These are phyloP conservation scores for Sebastes trivittatus DNA, from an alignment of 2,797 vertebrate species.

Conservation along the genomic window DNA sequence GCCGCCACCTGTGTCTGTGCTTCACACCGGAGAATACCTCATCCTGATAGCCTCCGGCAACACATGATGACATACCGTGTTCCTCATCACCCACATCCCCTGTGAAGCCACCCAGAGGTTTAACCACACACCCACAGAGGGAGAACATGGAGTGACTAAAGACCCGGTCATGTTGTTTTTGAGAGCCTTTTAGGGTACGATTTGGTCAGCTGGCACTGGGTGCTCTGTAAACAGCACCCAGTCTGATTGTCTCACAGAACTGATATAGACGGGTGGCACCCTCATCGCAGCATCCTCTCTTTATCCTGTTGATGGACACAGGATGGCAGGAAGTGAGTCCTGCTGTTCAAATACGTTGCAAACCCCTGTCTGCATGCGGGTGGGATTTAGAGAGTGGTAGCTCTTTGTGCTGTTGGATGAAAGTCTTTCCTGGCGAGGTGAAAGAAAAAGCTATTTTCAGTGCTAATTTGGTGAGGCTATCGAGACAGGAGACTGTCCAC, in stretches of 20 bases:
- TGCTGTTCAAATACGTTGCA: slow-evolving; percentile 30
- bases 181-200: slow-evolving; percentile 24
- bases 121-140: slow-evolving; percentile 20
- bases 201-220: slow-evolving; percentile 15
- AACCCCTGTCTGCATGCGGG: neutral
- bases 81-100: slow-evolving; percentile 14
- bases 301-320: neutral
- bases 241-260: slow-evolving; percentile 30
- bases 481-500: slow-evolving; percentile 23
- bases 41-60: slow-evolving; percentile 46
- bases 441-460: slow-evolving; percentile 10
- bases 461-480: slow-evolving; percentile 28
- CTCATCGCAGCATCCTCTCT: neutral
- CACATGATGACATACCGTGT: slow-evolving; percentile 9
- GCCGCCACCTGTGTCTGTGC: slow-evolving; percentile 45
- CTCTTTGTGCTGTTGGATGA: neutral
- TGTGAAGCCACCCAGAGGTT: neutral
- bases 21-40: slow-evolving; percentile 59
- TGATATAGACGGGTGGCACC: slow-evolving; percentile 18
- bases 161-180: slow-evolving; percentile 35
- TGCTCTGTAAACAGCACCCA: slow-evolving; percentile 18
- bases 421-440: neutral
- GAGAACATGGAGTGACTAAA: slow-evolving; percentile 29
- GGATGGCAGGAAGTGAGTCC: slow-evolving; percentile 35
- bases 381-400: neutral